phyloP scores from a whole-genome alignment of 2,797 vertebrate genomes.

The Serranus cabrilla region DNA sequence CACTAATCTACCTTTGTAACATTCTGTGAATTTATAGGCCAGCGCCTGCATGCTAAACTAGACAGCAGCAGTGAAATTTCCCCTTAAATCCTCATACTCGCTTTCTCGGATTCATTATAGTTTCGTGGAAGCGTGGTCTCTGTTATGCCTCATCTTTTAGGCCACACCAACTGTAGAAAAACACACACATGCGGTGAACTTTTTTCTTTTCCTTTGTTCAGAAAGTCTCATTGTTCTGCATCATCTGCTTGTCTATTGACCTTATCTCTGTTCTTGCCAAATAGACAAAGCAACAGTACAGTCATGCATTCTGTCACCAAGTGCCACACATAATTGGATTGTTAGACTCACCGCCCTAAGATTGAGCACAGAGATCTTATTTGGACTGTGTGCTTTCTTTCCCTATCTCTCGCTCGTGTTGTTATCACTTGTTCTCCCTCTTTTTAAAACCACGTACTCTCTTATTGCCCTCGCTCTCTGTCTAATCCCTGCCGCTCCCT shows the following conservation, averaged over 20 bases:
- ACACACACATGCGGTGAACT: constrained; percentile 2
- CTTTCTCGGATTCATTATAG: constrained; percentile 14
- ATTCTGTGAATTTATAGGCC: constrained; percentile 41
- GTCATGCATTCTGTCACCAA: constrained; percentile 60
- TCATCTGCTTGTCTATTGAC: constrained; percentile 55
- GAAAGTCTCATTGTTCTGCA: constrained; percentile 50
- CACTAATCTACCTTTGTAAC: constrained; percentile 62
- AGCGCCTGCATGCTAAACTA: constrained; percentile 47
- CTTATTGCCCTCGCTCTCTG: constrained; percentile 30
- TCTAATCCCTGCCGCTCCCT: constrained; percentile 56
- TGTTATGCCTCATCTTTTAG: not conserved
- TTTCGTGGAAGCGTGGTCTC: not conserved
- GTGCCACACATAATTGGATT: constrained; percentile 65
- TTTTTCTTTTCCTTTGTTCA: constrained; percentile 37
- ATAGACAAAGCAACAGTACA: constrained; percentile 69
- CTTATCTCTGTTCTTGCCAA: constrained; percentile 63
- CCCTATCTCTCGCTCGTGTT: constrained; percentile 31
- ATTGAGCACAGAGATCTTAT: constrained; percentile 52
- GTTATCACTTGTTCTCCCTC: constrained; percentile 50
- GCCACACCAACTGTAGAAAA: not conserved
- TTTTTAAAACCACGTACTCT: constrained; percentile 47
- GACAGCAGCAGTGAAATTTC: constrained; percentile 16
- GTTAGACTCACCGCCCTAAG: constrained; percentile 53
- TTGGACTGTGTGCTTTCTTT: constrained; percentile 35
- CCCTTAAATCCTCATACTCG: constrained; percentile 1